Conservation (phyloP, 2,888 invertebrate genomes). For the Buathra laborator region DNA sequence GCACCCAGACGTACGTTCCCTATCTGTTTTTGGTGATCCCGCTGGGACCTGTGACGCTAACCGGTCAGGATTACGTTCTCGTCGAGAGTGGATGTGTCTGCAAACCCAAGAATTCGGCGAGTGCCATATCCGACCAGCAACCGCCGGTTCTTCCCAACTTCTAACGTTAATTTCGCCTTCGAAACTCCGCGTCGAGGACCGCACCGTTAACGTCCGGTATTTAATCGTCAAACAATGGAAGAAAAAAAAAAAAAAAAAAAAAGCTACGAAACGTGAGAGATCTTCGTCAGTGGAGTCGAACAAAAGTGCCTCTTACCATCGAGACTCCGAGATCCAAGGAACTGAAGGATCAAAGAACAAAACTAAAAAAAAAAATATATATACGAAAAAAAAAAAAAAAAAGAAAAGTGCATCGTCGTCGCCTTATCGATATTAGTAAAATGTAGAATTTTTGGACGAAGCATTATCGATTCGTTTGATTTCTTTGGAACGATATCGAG, state of each 20-base stretch:
- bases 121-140: conserved; percentile 72
- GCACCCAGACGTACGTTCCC: conserved; percentile 96
- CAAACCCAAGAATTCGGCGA: conserved; percentile 87
- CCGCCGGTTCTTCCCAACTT: conserved; percentile 80
- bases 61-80: conserved; percentile 97
- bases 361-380: background rate
- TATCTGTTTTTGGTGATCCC: conserved; percentile 96
- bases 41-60: conserved; percentile 94
- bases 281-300: conserved; percentile 10
- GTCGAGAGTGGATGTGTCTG: conserved; percentile 98
- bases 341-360: conserved; percentile 13
- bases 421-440: conserved; percentile 26
- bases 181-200: background rate
- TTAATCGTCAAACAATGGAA: conserved; percentile 19
- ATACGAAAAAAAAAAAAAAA: background rate
- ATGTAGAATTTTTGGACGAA: background rate
- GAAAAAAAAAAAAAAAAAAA: background rate
- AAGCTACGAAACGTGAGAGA: background rate
- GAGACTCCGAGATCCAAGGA: conserved; percentile 8
- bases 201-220: conserved; percentile 19
- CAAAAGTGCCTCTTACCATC: conserved; percentile 17
- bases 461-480: background rate
- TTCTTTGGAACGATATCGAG: background rate
- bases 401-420: conserved; percentile 34
- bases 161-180: conserved; percentile 69